phyloP scores from a whole-genome alignment of 1,140 invertebrate genomes.

The Heliconius eleuchia region DNA sequence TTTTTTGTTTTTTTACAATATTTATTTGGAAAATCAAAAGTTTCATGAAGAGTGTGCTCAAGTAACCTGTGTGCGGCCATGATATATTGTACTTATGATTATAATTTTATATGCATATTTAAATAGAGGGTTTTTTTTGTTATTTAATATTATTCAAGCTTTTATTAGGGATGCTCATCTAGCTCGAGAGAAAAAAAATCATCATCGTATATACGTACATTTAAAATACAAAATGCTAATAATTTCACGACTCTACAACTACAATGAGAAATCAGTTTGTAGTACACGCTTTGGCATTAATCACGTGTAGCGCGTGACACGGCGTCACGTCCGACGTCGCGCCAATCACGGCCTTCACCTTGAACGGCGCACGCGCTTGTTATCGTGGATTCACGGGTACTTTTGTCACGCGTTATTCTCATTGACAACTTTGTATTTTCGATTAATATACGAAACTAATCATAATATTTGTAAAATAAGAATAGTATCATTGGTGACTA shows the following conservation, averaged over 20 bases:
- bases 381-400: conserved; percentile 52
- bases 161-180: too few species aligned
- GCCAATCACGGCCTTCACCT: conserved; percentile 71
- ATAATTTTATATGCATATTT: too few species aligned
- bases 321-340: conserved; percentile 49
- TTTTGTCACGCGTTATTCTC: conserved; percentile 57
- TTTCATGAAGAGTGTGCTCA: too few species aligned
- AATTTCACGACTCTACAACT: neutral
- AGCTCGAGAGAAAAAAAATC: too few species aligned
- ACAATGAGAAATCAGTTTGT: conserved; percentile 5
- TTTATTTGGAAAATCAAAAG: too few species aligned
- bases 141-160: too few species aligned
- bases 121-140: too few species aligned
- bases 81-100: too few species aligned
- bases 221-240: neutral
- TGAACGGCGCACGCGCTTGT: conserved; percentile 58
- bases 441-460: neutral
- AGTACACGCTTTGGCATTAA: conserved; percentile 20
- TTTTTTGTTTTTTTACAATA: too few species aligned
- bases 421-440: conserved; percentile 27
- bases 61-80: too few species aligned
- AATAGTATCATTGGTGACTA: too few species aligned
- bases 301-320: conserved; percentile 39
- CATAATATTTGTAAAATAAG: neutral
- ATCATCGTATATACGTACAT: neutral